Evolutionary conservation across 2,797 vertebrate species (phyloP).

Genomic region (Halcyon leucocephala): DNA sequence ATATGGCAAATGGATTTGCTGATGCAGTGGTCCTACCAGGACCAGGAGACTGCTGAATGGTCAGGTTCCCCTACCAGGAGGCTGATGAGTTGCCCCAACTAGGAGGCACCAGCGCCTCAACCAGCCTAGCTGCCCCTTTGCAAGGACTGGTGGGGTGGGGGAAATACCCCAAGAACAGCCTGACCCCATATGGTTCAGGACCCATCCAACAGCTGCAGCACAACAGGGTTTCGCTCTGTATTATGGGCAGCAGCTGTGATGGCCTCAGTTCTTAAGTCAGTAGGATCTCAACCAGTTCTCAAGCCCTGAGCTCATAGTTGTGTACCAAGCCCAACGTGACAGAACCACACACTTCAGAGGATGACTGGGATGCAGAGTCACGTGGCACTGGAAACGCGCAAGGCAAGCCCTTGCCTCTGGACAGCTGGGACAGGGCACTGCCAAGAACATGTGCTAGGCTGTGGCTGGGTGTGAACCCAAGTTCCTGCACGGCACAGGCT

Average conservation of each 20-base stretch:
- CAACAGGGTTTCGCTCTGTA: not conserved
- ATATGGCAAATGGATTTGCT: not conserved
- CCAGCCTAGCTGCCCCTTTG: not conserved
- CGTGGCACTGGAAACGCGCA: not conserved
- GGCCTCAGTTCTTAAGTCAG: not conserved
- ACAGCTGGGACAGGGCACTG: not conserved
- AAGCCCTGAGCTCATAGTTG: not conserved
- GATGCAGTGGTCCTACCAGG: not conserved
- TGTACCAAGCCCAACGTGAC: not conserved
- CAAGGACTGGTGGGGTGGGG: not conserved
- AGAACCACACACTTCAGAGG: not conserved
- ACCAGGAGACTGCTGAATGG: not conserved
- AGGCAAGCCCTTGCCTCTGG: not conserved
- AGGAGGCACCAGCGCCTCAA: not conserved
- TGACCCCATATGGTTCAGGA: not conserved
- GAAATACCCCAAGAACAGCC: not conserved
- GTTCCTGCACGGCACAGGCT: not conserved
- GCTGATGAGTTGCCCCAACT: not conserved
- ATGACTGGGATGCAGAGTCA: fast-evolving
- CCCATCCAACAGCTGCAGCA: not conserved
- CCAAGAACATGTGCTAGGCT: not conserved
- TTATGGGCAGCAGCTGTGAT: not conserved
- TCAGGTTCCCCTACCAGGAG: not conserved
- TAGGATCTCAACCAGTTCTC: not conserved
- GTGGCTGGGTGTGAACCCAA: not conserved